Percentiles rank a stretch among this genome's conserved stretches.
Conservation (phyloP, 35 echinoderm and acorn worm genomes). For the Eucidaris tribuloides region DNA sequence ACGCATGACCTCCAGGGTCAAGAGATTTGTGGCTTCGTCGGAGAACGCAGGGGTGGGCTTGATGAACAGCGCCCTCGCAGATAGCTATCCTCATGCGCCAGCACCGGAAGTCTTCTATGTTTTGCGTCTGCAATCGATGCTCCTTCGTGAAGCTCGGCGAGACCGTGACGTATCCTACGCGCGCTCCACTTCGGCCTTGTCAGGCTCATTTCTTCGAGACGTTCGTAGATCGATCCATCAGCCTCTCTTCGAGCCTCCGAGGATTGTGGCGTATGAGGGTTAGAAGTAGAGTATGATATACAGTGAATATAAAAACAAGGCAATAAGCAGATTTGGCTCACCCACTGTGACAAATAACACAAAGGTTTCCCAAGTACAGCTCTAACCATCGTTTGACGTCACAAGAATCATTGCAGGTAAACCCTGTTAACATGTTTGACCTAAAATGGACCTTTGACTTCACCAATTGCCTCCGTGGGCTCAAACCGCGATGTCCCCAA, state of each 20-base stretch:
- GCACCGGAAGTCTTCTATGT: conserved; percentile 86
- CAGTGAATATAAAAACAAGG: too few species aligned
- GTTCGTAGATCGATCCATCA: conserved; percentile 97
- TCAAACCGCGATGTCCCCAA: too few species aligned
- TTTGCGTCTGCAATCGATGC: conserved; percentile 92
- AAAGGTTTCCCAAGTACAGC: too few species aligned
- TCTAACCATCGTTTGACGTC: too few species aligned
- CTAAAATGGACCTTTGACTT: too few species aligned
- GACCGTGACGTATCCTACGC: conserved; percentile 77
- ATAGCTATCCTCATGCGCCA: conserved; percentile 97
- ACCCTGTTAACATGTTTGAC: too few species aligned
- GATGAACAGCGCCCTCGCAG: conserved; percentile 93
- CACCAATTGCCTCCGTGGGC: too few species aligned
- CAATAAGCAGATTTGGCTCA: too few species aligned
- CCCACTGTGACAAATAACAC: too few species aligned
- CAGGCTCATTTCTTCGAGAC: conserved; percentile 89
- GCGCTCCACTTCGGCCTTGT: conserved; percentile 84
- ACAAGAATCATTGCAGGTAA: too few species aligned
- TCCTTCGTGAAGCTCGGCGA: conserved; percentile 81
- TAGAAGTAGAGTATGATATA: too few species aligned
- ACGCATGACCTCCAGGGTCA: conserved; percentile 94
- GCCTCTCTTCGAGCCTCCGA: conserved; percentile 81
- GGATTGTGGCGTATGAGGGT: too few species aligned
- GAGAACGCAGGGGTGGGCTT: conserved; percentile 80
- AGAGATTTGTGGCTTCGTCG: conserved; percentile 95